These are phyloP conservation scores for Ammodytes dubius DNA, from an alignment of 2,113 vertebrate species.

Conservation along the genomic window DNA sequence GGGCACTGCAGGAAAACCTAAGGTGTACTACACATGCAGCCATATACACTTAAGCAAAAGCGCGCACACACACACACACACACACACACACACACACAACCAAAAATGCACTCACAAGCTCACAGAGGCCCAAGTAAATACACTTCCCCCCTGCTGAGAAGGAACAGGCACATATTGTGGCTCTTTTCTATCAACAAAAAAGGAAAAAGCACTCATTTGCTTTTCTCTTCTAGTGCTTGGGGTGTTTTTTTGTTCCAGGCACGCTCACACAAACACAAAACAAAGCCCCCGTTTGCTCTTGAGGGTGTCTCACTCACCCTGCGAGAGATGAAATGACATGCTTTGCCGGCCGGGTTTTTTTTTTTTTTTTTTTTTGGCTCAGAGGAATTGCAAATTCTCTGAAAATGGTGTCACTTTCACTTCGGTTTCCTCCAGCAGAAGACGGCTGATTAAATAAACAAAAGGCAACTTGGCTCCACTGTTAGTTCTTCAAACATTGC, in stretches of 20 bases:
- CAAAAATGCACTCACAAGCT: not conserved
- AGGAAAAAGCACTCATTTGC: slow-evolving; percentile 50
- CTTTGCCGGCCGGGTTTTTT: slow-evolving; percentile 48
- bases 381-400: slow-evolving; percentile 58
- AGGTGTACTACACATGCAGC: not conserved
- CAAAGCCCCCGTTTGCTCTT: slow-evolving; percentile 48
- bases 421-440: slow-evolving; percentile 48
- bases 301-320: slow-evolving; percentile 50
- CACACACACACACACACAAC: slow-evolving; percentile 8
- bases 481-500: slow-evolving; percentile 33
- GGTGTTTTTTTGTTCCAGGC: slow-evolving; percentile 30
- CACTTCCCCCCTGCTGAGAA: slow-evolving; percentile 34
- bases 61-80: slow-evolving; percentile 1
- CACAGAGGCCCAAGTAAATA: slow-evolving; percentile 15
- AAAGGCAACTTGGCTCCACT: slow-evolving; percentile 16
- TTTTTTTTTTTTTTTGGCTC: slow-evolving; percentile 36
- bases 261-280: slow-evolving; percentile 52
- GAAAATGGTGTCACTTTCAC: slow-evolving; percentile 61
- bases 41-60: slow-evolving; percentile 29
- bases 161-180: slow-evolving; percentile 34
- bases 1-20: slow-evolving; percentile 19
- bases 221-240: slow-evolving; percentile 44
- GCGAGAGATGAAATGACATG: slow-evolving; percentile 61
- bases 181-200: slow-evolving; percentile 39
- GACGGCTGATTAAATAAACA: slow-evolving; percentile 54